Base-by-base conservation (phyloP, 2,888 invertebrate genomes). In the Pelosia muscerda region DNA sequence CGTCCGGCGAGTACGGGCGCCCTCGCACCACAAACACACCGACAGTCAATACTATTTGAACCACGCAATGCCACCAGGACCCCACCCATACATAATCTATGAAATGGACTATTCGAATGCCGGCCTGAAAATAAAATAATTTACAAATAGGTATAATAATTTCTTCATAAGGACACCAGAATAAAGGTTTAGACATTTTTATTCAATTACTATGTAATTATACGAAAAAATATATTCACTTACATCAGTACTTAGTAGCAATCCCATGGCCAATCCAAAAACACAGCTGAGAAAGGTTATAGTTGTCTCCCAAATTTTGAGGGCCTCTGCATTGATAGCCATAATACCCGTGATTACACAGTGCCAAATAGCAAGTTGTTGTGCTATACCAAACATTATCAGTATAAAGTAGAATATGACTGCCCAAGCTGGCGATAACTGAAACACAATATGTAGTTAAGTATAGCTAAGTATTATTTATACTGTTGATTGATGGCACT, bases 361-460 rank as follows among this genome's bases (percentile, higher is more conserved):
- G 86, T 98, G 98, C 98, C 98, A 98, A 85, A 98, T 97, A 0
- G 98, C 98, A 79, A 98, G 94, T 92, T 98, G 97, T 82, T 98
- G 98, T 6, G 97, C 98, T 69, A 98, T 96, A 1, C 98, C 98
- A 85, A 98, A 98, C 83, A 98, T 95, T 75, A 98, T 97, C 69
- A 98, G 95, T 77, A 97, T 96, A 86, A 97, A 97, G 91, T 98
- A 98, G 85, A 98, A 97, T 61, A 98, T 95, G 13, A 98, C 97
- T 0, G 98, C 97, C 98, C 98, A 98, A 76, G 98, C 97, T 64
- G 98, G 98, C 0, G 98, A 98, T 8, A 98, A 92, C 86, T 96
- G 95, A 2, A 87, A 88, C 2, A 49, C 19, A 42, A 42, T 19
- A 42, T n/a, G n/a, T n/a, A n/a, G n/a, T n/a, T n/a, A n/a, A n/a